phyloP scores from a whole-genome alignment of 2,113 vertebrate species.

The Phrynosoma blainvillii region DNA sequence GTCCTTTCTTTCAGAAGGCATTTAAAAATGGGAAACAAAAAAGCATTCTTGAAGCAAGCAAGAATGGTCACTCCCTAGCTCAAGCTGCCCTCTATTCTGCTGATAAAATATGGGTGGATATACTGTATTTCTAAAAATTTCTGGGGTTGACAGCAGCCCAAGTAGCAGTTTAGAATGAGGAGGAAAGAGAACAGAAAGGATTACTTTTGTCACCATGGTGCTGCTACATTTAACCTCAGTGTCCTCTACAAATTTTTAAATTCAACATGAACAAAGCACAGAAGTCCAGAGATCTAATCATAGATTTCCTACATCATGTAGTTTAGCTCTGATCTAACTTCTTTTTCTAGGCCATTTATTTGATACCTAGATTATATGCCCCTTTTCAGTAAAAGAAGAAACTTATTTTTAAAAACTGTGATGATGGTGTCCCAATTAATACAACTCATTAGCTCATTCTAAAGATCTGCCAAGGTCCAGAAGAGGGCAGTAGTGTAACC shows the following conservation, averaged over 20 bases:
- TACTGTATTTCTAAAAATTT: too few relatives aligned
- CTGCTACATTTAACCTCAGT: background rate
- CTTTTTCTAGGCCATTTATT: background rate
- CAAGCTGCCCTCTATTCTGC: background rate
- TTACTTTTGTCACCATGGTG: background rate
- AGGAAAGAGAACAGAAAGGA: background rate
- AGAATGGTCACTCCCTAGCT: background rate
- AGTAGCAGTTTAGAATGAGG: background rate
- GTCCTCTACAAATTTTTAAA: background rate
- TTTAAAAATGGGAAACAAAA: too few relatives aligned
- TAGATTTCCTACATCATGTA: background rate
- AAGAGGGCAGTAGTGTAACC: slow-evolving; percentile 56
- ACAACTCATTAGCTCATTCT: too few relatives aligned
- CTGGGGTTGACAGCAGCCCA: too few relatives aligned
- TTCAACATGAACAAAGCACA: background rate
- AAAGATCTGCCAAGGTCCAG: background rate
- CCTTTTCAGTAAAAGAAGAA: background rate
- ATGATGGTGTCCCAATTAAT: background rate
- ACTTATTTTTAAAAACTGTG: background rate
- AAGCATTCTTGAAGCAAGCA: background rate
- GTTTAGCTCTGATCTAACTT: background rate
- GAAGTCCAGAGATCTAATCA: background rate
- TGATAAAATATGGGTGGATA: too few relatives aligned
- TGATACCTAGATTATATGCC: background rate
- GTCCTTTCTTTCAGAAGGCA: too few relatives aligned